Base-by-base conservation (phyloP, 1,140 invertebrate species). In the Trichonephila inaurata region DNA sequence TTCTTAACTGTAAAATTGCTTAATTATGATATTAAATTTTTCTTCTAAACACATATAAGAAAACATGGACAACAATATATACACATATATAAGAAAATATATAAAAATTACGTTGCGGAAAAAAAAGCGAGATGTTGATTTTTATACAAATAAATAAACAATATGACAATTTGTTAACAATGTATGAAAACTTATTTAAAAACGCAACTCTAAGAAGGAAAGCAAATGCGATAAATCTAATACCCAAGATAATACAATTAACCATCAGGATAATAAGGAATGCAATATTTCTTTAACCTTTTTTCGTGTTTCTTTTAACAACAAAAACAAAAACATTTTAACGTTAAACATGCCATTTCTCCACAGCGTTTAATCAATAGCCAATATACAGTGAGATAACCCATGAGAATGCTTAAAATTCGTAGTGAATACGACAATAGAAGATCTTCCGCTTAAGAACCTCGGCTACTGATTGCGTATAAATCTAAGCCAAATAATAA, bases 401-500 rank as follows among this genome's bases (percentile, higher is more conserved):
- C 72, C 72, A 40, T 18, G 28, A 77, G 28, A 28, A 28, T 77
- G 72, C 33, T 77, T 77, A 77, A 77, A 77, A 77, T 77, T 77
- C 72, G 24, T 7, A 28, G 28, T 33, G 28, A 77, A 77, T 77
- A 33, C 33, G 28, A 69, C 28, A 18, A 77, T 33, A 18, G 72
- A 40, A 40, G 33, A 77, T 33, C 28, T 28, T 28, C 72, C 16
- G 10, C 66, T 33, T 18, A 40, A 77, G 72, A 77, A 77, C 33
- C 33, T 77, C 10, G 40, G 72, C 28, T 28, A 77, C 72, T 40
- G 72, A 77, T 77, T 77, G 72, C 28, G 28, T 33, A 77, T 77
- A 77, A 77, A 77, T 77, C 72, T 77, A 77, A 77, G 33, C 14
- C 33, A 77, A 77, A 77, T 77, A 77, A 77, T 77, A 77, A 77